A percentile compares a stretch with the other conserved stretches of the same genome.
These are phyloP conservation scores for Callaeas wilsoni DNA, from an alignment of 2,113 vertebrate species.

Conservation along the genomic window DNA sequence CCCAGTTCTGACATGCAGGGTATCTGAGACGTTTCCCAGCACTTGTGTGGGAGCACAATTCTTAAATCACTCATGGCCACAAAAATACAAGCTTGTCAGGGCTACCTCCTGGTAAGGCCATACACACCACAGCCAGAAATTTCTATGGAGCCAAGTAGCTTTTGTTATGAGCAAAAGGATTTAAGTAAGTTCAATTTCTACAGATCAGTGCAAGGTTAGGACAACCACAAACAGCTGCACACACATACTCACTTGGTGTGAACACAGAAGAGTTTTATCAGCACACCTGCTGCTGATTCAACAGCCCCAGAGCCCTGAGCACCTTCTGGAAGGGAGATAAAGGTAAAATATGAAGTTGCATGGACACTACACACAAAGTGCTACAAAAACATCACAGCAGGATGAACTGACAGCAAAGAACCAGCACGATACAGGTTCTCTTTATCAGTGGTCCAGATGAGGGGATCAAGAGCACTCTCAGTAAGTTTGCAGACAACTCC, in stretches of 20 bases:
- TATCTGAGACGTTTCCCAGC: not conserved
- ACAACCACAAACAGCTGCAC: not conserved
- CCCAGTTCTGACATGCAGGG: not conserved
- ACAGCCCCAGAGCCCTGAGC: constrained; percentile 79
- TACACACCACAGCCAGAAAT: not conserved
- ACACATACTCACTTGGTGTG: constrained; percentile 90
- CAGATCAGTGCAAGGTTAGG: not conserved
- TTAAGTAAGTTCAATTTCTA: not conserved
- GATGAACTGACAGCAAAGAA: not conserved
- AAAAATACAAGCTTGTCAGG: not conserved
- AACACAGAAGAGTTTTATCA: constrained; percentile 97
- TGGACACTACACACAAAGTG: not conserved
- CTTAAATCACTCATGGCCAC: not conserved
- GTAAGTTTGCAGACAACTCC: not conserved
- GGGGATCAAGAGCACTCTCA: not conserved
- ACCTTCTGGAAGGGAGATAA: constrained; percentile 77
- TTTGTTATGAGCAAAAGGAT: not conserved
- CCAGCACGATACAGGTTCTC: not conserved
- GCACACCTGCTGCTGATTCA: constrained; percentile 88
- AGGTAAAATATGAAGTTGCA: not conserved
- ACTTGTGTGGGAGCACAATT: not conserved
- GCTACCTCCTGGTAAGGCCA: not conserved
- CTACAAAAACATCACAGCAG: not conserved
- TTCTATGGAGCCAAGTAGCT: not conserved
- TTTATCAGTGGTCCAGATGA: not conserved